These are phyloP conservation scores for Colius striatus DNA, from an alignment of 2,113 vertebrate genomes.

Conservation along the genomic window DNA sequence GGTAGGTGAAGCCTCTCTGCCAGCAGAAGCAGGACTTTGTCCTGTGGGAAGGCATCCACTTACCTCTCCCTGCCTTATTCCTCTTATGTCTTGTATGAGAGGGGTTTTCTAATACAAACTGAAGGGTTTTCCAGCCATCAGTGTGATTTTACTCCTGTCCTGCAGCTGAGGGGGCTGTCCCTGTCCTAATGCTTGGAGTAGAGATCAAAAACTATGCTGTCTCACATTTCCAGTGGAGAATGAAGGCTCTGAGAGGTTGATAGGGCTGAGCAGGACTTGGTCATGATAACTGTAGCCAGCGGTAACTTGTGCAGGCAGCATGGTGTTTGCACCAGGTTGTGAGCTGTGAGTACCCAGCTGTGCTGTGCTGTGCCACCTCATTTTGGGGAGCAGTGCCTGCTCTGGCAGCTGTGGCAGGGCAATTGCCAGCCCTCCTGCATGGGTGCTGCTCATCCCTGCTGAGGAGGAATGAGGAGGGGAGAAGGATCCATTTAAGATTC, in stretches of 20 bases:
- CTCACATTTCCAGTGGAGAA: not conserved
- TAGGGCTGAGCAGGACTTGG: not conserved
- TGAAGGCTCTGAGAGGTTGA: not conserved
- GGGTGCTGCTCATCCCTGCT: not conserved
- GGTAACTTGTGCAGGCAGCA: no score
- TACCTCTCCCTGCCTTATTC: not conserved
- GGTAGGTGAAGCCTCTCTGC: not conserved
- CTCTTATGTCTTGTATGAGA: not conserved
- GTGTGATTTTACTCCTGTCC: not conserved
- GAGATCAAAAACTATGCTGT: not conserved
- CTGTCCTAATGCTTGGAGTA: not conserved
- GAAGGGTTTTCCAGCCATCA: not conserved
- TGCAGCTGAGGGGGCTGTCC: not conserved
- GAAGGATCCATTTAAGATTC: not conserved
- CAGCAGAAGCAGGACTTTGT: not conserved
- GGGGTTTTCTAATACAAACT: not conserved
- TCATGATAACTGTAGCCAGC: not conserved
- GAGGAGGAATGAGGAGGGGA: not conserved
- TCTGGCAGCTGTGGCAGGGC: rapidly evolving
- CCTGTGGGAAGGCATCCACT: not conserved
- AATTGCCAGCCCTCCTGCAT: rapidly evolving
- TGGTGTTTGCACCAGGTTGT: rapidly evolving
- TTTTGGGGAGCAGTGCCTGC: not conserved
- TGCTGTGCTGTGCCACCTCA: rapidly evolving
- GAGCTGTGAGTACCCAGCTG: not conserved